phyloP scores from a whole-genome alignment of 2,113 vertebrate genomes.

The Albula goreensis region DNA sequence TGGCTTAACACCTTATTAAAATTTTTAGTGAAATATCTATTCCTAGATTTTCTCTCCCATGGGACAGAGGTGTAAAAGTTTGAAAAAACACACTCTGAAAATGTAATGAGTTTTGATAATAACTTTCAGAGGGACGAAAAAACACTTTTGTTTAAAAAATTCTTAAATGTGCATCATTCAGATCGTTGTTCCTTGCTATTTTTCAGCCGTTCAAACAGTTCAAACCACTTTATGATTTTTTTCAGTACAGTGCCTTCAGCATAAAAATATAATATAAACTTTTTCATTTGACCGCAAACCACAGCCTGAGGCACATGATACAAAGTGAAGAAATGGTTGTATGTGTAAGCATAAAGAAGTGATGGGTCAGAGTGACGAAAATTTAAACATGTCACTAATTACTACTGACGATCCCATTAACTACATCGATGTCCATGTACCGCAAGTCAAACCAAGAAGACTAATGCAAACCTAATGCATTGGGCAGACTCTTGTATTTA shows the following conservation, averaged over 20 bases:
- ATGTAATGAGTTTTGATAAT: no score
- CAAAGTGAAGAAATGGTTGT: constrained; percentile 24
- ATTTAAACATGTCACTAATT: constrained; percentile 63
- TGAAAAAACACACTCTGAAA: no score
- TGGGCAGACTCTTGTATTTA: constrained; percentile 69
- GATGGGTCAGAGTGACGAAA: constrained; percentile 43
- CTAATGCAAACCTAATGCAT: constrained; percentile 60
- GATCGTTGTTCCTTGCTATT: neutral
- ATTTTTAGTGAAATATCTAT: no score
- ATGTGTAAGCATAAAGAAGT: constrained; percentile 21
- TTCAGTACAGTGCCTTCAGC: constrained; percentile 38
- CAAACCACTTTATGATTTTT: constrained; percentile 34
- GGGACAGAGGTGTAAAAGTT: no score
- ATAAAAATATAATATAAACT: constrained; percentile 41
- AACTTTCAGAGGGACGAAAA: no score
- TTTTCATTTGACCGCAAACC: constrained; percentile 46
- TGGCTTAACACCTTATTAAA: no score
- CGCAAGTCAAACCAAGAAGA: constrained; percentile 45
- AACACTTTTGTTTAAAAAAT: neutral
- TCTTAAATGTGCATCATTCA: neutral
- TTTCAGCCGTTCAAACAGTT: neutral
- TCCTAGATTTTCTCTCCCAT: no score
- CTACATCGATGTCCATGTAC: constrained; percentile 56
- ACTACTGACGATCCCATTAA: constrained; percentile 67
- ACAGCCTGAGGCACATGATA: constrained; percentile 24